Percentiles rank a stretch among this genome's conserved stretches.
Evolutionary conservation across 2,888 invertebrate genomes (phyloP).

Genomic region (Aproaerema taeniolella): DNA sequence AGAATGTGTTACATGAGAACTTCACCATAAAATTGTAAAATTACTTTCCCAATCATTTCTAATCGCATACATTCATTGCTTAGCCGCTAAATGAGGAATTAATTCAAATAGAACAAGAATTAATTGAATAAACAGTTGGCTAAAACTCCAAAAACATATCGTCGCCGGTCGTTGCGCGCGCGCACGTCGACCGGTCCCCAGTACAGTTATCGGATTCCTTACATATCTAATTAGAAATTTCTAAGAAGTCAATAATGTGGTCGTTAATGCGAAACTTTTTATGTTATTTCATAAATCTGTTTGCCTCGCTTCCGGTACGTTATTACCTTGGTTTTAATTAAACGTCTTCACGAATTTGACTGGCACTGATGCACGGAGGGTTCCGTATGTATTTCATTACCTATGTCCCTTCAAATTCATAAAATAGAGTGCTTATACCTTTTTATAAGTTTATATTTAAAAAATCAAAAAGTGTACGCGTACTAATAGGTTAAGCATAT

Average conservation of each 20-base stretch:
- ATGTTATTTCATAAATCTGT: constrained; percentile 51
- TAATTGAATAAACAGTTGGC: constrained; percentile 11
- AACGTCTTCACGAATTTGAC: constrained; percentile 18
- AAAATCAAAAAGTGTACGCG: too few relatives aligned
- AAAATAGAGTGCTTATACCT: too few relatives aligned
- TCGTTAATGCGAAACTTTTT: constrained; percentile 35
- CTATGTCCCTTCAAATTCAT: too few relatives aligned
- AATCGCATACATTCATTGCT: constrained; percentile 14
- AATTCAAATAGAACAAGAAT: constrained; percentile 12
- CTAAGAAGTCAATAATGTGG: constrained; percentile 20
- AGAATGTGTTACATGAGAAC: too few relatives aligned
- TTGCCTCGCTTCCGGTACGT: constrained; percentile 52
- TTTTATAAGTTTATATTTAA: too few relatives aligned
- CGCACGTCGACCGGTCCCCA: constrained; percentile 5
- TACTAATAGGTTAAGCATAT: too few relatives aligned
- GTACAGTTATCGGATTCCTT: constrained; percentile 26
- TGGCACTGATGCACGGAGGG: neutral
- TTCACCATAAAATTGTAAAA: constrained; percentile 4
- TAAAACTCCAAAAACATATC: too few relatives aligned
- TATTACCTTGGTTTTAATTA: constrained; percentile 39
- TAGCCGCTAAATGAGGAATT: constrained; percentile 11
- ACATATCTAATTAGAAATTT: constrained; percentile 32
- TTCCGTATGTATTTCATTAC: too few relatives aligned
- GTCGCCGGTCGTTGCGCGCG: neutral
- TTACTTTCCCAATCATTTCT: constrained; percentile 11